These are phyloP conservation scores for Myodes glareolus DNA, from an alignment of 2,113 vertebrate genomes.

Conservation along the genomic window DNA sequence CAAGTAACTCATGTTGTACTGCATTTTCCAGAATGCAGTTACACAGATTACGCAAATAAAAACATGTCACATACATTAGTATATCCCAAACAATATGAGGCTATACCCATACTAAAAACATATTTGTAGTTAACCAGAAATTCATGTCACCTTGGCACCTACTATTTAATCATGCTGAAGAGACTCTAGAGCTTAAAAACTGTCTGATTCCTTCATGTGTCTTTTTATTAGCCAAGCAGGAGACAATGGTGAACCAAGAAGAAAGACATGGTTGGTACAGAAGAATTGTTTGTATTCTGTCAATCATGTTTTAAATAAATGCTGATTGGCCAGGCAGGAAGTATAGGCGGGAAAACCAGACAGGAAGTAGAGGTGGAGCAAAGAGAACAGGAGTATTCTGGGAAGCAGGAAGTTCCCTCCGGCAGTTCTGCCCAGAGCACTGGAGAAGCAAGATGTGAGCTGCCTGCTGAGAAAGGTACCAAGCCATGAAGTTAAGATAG, in stretches of 20 bases:
- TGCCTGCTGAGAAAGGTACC: too few relatives aligned
- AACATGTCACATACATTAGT: not conserved
- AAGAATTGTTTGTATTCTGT: too few relatives aligned
- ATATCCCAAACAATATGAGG: not conserved
- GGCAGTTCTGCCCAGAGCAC: too few relatives aligned
- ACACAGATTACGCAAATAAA: not conserved
- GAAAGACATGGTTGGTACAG: fast-evolving
- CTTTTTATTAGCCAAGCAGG: not conserved
- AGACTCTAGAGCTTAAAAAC: not conserved
- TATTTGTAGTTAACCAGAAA: not conserved
- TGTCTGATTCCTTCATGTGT: not conserved
- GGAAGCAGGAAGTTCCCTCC: too few relatives aligned
- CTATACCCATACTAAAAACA: not conserved
- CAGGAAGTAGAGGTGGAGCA: too few relatives aligned
- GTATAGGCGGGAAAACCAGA: too few relatives aligned
- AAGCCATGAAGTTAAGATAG: too few relatives aligned
- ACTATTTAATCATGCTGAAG: not conserved
- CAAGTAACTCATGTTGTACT: not conserved
- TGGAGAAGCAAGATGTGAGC: too few relatives aligned
- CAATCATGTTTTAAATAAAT: too few relatives aligned
- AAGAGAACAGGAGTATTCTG: too few relatives aligned
- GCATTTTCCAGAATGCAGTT: not conserved
- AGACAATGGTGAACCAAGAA: not conserved
- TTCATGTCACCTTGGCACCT: not conserved
- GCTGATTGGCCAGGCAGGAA: too few relatives aligned